Evolutionary conservation across 2,113 vertebrate species (phyloP).

Genomic region (Notarius quadriscutis): DNA sequence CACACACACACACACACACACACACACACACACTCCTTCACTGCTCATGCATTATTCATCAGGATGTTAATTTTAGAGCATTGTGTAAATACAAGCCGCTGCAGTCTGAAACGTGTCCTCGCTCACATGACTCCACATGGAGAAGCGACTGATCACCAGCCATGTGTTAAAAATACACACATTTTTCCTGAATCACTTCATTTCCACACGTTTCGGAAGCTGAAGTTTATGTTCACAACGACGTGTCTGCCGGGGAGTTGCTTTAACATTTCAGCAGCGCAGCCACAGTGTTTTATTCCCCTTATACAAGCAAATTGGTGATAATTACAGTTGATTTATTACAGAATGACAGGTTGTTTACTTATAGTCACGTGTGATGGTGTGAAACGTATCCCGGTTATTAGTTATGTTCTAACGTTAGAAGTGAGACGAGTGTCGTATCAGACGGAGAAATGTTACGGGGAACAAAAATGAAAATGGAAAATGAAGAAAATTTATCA

Average conservation of each 20-base stretch:
- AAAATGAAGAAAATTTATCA: too few relatives aligned
- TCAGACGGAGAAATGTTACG: too few relatives aligned
- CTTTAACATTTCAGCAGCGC: background rate
- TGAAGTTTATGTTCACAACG: background rate
- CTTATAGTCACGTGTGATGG: background rate
- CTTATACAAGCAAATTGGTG: background rate
- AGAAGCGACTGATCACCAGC: background rate
- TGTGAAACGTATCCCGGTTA: background rate
- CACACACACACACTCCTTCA: background rate
- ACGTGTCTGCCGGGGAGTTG: background rate
- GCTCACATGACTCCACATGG: background rate
- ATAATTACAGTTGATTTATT: background rate
- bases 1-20: background rate
- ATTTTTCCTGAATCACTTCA: background rate
- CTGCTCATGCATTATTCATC: conserved; percentile 50
- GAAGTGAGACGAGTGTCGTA: too few relatives aligned
- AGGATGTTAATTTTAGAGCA: conserved; percentile 46
- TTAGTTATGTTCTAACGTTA: too few relatives aligned
- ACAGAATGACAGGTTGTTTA: background rate
- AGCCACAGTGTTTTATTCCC: background rate
- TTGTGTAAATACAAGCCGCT: conserved; percentile 36
- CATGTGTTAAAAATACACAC: background rate
- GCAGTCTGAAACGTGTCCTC: background rate
- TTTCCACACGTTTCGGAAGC: background rate
- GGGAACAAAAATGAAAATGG: too few relatives aligned